phyloP scores from a whole-genome alignment of 2,888 invertebrate species.

The Spilarctia lutea region DNA sequence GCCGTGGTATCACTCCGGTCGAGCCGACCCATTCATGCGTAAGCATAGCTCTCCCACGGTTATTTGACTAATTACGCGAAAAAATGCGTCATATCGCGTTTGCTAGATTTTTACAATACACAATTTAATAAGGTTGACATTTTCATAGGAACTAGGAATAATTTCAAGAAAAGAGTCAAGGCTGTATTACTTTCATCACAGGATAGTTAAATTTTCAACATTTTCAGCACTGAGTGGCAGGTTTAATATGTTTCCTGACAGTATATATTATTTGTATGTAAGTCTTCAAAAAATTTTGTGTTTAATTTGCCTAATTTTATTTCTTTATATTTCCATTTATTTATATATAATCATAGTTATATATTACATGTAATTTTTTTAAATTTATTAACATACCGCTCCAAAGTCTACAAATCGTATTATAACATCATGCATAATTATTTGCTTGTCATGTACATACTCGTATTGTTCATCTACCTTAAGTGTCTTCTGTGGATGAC shows the following conservation, averaged over 20 bases:
- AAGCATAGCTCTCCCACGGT: too few species aligned
- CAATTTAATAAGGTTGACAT: background rate
- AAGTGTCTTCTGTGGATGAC: background rate
- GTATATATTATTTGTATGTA: background rate
- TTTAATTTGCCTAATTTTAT: too few species aligned
- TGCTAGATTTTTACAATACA: background rate
- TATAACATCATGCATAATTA: too few species aligned
- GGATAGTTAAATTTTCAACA: background rate
- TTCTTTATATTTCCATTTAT: too few species aligned
- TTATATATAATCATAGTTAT: too few species aligned
- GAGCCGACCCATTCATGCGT: too few species aligned
- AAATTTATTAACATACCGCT: background rate
- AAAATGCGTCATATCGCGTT: background rate
- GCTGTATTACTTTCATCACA: background rate
- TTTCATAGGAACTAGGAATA: background rate
- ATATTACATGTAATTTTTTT: background rate
- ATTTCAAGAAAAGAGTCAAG: background rate
- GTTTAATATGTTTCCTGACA: background rate
- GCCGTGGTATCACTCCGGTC: too few species aligned
- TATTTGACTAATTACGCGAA: background rate
- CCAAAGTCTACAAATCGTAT: too few species aligned
- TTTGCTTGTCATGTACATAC: too few species aligned
- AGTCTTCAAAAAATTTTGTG: too few species aligned
- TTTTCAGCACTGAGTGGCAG: background rate
- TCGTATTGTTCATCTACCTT: background rate